Base-by-base conservation (phyloP, 1,140 invertebrate genomes). In the Lamellibrachia luymesi region DNA sequence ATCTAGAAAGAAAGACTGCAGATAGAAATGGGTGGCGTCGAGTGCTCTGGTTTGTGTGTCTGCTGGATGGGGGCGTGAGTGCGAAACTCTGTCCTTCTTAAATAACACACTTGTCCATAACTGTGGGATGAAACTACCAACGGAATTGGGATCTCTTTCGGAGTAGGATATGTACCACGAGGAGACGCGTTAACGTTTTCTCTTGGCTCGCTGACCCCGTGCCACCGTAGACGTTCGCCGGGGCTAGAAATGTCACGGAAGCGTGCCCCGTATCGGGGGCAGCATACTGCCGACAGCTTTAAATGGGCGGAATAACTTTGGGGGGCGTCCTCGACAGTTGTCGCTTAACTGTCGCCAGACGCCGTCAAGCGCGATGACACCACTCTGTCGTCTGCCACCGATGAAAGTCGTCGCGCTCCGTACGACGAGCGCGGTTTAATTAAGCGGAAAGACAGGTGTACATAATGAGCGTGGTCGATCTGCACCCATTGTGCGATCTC, bases 281-380 rank as follows among this genome's bases (percentile, higher is more conserved):
- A 80, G 64, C 64, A 22, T 80, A 80, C 64, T 80, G 64, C 64
- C 64, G 64, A 80, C 64, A 80, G 64, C 64, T 80, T 80, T 80
- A 80, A 80, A 80, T 80, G 64, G 64, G 64, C 64, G 64, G 64
- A 80, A 80, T 80, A 80, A 80, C 64, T 80, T 80, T 80, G 64
- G 64, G 64, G 64, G 64, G 64, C 64, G 64, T 80, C 64, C 64
- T 80, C 64, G 64, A 80, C 64, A 80, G 64, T 80, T 80, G 64
- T 22, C 64, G 64, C 64, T 80, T 80, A 80, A 80, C 64, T 80
- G 64, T 80, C 64, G 64, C 64, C 64, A 22, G 64, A 80, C 64
- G 64, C 64, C 64, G 64, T 80, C 64, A 80, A 80, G 64, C 64
- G 64, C 64, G 64, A 80, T 80, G 64, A 80, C 64, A 80, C 64